Percentiles rank a stretch among this genome's conserved stretches.
These are phyloP conservation scores for Dasypus novemcinctus DNA, from an alignment of 2,113 vertebrate genomes.

Conservation along the genomic window DNA sequence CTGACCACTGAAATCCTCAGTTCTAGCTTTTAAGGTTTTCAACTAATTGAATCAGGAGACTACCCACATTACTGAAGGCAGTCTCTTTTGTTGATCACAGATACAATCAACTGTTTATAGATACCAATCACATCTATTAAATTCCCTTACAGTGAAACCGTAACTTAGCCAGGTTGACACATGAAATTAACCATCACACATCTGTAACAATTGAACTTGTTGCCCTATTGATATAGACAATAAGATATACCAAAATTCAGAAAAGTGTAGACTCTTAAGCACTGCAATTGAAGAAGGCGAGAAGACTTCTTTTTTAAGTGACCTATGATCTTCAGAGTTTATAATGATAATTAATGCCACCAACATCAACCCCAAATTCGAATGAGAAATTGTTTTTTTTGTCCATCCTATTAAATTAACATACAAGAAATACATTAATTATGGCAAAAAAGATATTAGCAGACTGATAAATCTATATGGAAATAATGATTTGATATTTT, in stretches of 20 bases:
- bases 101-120: no score
- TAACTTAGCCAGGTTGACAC: no score
- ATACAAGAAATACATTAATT: not conserved
- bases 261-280: not conserved
- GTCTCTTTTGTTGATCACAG: no score
- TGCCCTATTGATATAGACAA: not conserved
- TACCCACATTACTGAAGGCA: no score
- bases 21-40: no score
- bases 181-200: not conserved
- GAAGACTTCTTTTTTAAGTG: not conserved
- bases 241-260: not conserved
- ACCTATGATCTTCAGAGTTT: not conserved
- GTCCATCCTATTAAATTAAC: not conserved
- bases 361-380: not conserved
- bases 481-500: not conserved
- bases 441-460: not conserved
- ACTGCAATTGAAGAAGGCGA: not conserved
- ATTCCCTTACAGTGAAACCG: no score
- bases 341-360: not conserved
- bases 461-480: not conserved
- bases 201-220: not conserved
- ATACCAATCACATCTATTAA: no score
- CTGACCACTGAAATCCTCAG: no score
- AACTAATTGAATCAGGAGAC: no score
- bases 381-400: not conserved